phyloP scores from a whole-genome alignment of 2,797 vertebrate genomes.

The Etheostoma nigrum region DNA sequence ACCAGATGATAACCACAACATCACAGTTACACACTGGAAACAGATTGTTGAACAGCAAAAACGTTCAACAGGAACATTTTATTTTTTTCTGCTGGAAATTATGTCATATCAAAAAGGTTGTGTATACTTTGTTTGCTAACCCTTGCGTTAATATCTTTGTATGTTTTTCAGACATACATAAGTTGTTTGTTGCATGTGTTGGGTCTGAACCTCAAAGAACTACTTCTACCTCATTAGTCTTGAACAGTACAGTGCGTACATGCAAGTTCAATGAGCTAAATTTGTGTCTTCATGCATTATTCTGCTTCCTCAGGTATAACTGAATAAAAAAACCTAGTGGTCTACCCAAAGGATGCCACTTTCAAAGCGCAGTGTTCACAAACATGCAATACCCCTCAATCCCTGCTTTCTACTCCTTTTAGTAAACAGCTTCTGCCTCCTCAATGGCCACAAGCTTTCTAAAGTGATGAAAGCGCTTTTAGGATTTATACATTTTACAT shows the following conservation, averaged over 20 bases:
- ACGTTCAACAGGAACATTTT: neutral
- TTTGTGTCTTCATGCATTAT: constrained; percentile 44
- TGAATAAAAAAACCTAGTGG: constrained; percentile 51
- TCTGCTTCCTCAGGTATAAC: constrained; percentile 57
- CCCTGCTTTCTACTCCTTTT: constrained; percentile 54
- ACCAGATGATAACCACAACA: constrained; percentile 18
- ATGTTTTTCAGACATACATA: constrained; percentile 22
- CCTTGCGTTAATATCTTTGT: constrained; percentile 6
- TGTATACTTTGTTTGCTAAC: constrained; percentile 23
- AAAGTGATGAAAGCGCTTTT: constrained; percentile 69
- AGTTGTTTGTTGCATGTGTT: constrained; percentile 32
- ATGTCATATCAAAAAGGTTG: constrained; percentile 1
- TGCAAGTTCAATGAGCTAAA: constrained; percentile 35
- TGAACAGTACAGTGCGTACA: constrained; percentile 35
- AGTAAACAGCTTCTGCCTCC: constrained; percentile 59
- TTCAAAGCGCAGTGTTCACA: constrained; percentile 63
- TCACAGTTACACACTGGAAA: neutral
- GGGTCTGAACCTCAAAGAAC: constrained; percentile 58
- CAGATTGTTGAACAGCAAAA: neutral
- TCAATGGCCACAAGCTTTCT: constrained; percentile 58
- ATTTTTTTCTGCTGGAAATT: neutral
- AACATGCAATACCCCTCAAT: constrained; percentile 59
- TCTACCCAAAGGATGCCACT: constrained; percentile 66
- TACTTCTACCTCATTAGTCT: constrained; percentile 52
- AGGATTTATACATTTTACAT: constrained; percentile 55